Base-by-base conservation (phyloP, 2,888 invertebrate genomes). In the Cantharis rustica region DNA sequence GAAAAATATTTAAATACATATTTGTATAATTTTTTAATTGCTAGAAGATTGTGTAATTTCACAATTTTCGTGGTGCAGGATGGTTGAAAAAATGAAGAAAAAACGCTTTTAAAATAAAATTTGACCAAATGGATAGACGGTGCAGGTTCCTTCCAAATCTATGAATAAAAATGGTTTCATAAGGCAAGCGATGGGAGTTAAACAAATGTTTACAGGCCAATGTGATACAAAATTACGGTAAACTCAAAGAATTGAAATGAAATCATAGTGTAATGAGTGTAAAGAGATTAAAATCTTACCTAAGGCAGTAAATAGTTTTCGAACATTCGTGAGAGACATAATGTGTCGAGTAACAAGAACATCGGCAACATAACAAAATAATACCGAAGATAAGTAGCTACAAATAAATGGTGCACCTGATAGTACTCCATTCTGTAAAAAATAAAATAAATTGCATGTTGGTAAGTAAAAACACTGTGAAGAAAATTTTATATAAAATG, bases 341-440 rank as follows among this genome's bases (percentile, higher is more conserved):
- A 91, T 87, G 79, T 91, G 89, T 71, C 89, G 88, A 13, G 89
- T 90, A 17, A 92, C 91, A 31, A 93, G 86, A 80, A 91, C 89
- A 85, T 94, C 93, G 16, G 93, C 93, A 17, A 92, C 84, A 84
- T 92, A 93, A 84, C 93, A 94, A 83, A 93, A 93, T 9, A 93
- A 86, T 16, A 93, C 93, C 11, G 93, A 93, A 63, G 93, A 92
- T 68, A 93, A 84, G 85, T 93, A 94, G 80, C 93, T 93, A 85
- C 92, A 92, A 76, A 94, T 90, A 84, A 93, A 93, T 16, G 93
- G 93, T 72, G 91, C 90, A 23, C 93, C 93, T 3, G 92, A 92
- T 64, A 93, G 86, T 66, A 93, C 84, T 17, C 93, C 93, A 85
- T 94, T 94, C 89, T 47, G 47, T 91, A 85, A 71, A 89, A 88